Conservation (phyloP, 1,140 invertebrate species). For the Frieseomelitta varia region DNA sequence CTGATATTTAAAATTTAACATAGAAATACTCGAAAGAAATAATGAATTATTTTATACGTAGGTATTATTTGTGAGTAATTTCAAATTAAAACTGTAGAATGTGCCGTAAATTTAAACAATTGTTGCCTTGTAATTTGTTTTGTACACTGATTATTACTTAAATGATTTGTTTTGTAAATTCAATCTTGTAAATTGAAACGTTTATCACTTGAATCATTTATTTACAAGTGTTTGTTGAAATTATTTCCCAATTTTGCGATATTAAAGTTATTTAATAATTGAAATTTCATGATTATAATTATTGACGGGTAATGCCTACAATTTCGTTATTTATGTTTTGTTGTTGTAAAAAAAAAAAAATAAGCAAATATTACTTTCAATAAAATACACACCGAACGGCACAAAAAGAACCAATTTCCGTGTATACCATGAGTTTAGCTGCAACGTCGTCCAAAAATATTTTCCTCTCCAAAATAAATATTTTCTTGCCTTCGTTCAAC, state of each 20-base stretch:
- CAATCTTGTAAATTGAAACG: no score
- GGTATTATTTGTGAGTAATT: not conserved
- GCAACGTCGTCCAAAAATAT: constrained; percentile 10
- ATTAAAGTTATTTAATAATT: not conserved
- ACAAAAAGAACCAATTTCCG: constrained; percentile 6
- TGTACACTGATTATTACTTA: no score
- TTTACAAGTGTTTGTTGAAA: not conserved
- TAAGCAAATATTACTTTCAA: not conserved
- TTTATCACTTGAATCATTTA: not conserved
- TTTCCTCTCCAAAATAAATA: constrained; percentile 8
- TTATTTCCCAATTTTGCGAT: not conserved
- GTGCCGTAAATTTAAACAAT: no score
- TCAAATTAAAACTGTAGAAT: no score
- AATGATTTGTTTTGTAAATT: no score
- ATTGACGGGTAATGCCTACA: not conserved
- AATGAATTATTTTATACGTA: not conserved
- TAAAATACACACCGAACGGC: not conserved
- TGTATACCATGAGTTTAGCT: not conserved
- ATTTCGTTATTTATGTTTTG: not conserved
- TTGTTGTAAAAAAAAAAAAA: not conserved
- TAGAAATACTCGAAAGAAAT: not conserved
- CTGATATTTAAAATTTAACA: not conserved
- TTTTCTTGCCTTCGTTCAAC: constrained; percentile 1
- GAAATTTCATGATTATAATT: not conserved
- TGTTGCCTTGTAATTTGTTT: no score